Conservation (phyloP, 2,888 invertebrate species). For the Leptarthrus brevirostris region DNA sequence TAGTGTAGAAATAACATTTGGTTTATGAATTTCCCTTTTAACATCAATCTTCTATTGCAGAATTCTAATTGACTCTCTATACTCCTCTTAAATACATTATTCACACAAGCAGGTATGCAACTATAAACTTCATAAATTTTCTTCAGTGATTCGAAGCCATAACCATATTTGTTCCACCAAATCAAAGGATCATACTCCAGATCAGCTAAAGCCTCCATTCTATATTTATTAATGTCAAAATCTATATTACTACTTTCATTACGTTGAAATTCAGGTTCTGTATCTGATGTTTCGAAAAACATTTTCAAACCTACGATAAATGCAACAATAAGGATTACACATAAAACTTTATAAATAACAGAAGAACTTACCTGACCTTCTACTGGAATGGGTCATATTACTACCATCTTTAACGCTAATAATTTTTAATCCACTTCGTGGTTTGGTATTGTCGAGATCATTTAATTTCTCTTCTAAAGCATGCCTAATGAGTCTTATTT, state of each 20-base stretch:
- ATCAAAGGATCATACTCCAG: slow-evolving; percentile 59
- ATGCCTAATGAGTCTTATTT: slow-evolving; percentile 5
- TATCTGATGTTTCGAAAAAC: slow-evolving; percentile 57
- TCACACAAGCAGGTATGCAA: slow-evolving; percentile 58
- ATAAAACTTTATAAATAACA: too few relatives aligned
- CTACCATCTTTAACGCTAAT: not conserved
- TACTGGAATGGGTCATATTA: not conserved
- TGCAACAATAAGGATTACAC: too few relatives aligned
- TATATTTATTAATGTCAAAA: slow-evolving; percentile 58
- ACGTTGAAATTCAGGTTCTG: slow-evolving; percentile 43
- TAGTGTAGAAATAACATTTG: slow-evolving; percentile 36
- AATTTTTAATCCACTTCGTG: not conserved
- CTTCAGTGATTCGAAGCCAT: slow-evolving; percentile 56
- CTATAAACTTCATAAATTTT: slow-evolving; percentile 58
- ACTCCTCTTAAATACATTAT: slow-evolving; percentile 53
- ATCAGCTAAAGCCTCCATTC: slow-evolving; percentile 56
- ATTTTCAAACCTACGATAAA: slow-evolving; percentile 56
- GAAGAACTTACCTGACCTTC: slow-evolving; percentile 35
- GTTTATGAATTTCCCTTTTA: slow-evolving; percentile 18
- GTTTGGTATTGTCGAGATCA: not conserved
- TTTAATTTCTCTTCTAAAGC: slow-evolving; percentile 25
- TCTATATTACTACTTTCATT: slow-evolving; percentile 53
- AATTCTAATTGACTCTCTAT: slow-evolving; percentile 20
- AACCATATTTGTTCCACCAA: slow-evolving; percentile 60
- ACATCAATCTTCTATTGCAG: not conserved